Evolutionary conservation across 2,888 invertebrate species (phyloP), one percentile per base, ranked within the genome.

Genomic region (Athalia cordata): DNA sequence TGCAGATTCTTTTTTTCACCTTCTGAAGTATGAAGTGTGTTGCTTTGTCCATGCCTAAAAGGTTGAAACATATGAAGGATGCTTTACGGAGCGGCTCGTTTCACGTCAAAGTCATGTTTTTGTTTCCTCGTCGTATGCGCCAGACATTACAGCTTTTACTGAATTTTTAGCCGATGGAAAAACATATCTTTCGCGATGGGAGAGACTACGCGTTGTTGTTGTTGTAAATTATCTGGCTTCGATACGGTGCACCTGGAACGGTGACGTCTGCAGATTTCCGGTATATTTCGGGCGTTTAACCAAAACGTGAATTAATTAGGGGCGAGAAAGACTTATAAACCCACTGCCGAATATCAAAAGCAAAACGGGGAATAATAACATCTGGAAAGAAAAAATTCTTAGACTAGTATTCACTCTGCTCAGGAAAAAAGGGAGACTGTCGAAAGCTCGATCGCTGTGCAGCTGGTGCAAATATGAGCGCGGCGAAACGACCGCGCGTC

Each of bases 71-170:
- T 45, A 6, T 45, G 59, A 72, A 72, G 4, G 72, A 8, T 47
- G 72, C 47, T 47, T 47, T 59, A 8, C 9, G 59, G 13, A 59
- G 47, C 59, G 15, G 57, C 72, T 72, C 45, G 49, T 72, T 68
- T 72, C 72, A 72, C 59, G 47, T 72, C 59, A 59, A 59, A 72
- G 72, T 57, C 1, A 72, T 59, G 75, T 76, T 66, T 78, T 78
- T 78, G 78, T 78, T 78, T 78, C 67, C 67, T 67, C 29, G 66
- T 67, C 66, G 75, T 59, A 65, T 67, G 62, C n/a, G 61, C 76
- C 78, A 67, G 79, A 80, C 78, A 83, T 83, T 85, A 83, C 77
- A 80, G 77, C 59, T 82, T 84, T 83, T 84, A 80, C 76, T 78
- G 81, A 83, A 82, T 82, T 85, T 78, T 78, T 75, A 76, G 66